Base-by-base conservation (phyloP, 2,888 invertebrate species). In the Troilus luridus region DNA sequence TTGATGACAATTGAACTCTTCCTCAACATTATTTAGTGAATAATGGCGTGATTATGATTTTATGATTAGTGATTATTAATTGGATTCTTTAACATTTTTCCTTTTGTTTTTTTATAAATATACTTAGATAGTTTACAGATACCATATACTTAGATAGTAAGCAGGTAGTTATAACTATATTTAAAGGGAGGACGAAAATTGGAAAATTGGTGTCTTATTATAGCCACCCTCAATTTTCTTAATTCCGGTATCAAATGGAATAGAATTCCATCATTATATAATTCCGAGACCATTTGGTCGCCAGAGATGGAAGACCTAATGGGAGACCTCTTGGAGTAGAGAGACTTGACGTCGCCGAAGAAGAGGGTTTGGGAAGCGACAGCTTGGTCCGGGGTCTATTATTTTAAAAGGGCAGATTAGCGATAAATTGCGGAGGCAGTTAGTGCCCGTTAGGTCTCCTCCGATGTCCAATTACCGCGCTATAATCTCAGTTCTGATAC, bases 361-460 rank as follows among this genome's bases (percentile, higher is more conserved):
- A 85, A 56, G 54, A 56, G 56, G 54, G n/a, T 56, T 85, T 54
- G 56, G 85, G 85, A 85, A 85, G 85, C 85, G 85, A 85, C 85
- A 85, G 85, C 54, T n/a, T 12, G 85, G 85, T 11, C 85, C 85
- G 41, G 56, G 56, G 54, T 17, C 85, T 58, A 85, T 85, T 85
- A 85, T 85, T 85, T 85, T 58, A 85, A 85, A 85, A 85, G 54
- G 85, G 85, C 85, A 85, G 85, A 85, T 85, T 85, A 85, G 85
- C 56, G 54, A 85, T 85, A 85, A 85, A 85, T 58, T 21, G 85
- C 85, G 14, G 85, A 56, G 56, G 85, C 54, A 21, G 85, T 85
- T 85, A 85, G 72, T 41, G 72, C 72, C 72, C 72, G 72, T 77
- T 77, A 77, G 72, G 17, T 77, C 72, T 77, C 41, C 27, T 77